Conservation (phyloP, 2,888 invertebrate genomes). For the Drosophila anomalipes region DNA sequence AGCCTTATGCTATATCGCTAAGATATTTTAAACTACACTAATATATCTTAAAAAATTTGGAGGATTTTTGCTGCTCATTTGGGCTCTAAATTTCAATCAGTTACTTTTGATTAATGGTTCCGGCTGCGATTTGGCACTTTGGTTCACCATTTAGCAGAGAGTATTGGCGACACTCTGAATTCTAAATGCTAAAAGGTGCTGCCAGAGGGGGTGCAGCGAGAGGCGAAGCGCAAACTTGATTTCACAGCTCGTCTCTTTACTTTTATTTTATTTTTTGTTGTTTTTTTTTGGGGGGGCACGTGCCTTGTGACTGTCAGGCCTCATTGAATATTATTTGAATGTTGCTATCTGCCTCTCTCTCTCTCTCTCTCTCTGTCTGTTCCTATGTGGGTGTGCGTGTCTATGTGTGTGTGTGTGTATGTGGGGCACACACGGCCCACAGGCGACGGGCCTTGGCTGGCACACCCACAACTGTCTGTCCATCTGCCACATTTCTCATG, state of each 20-base stretch:
- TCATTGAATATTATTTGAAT: slow-evolving; percentile 58
- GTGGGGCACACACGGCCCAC: slow-evolving; percentile 1
- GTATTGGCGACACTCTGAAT: background rate
- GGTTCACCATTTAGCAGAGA: background rate
- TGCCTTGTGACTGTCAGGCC: slow-evolving; percentile 33
- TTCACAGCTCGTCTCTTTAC: slow-evolving; percentile 11
- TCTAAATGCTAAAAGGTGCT: background rate
- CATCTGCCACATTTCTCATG: slow-evolving; percentile 67
- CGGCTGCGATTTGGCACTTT: background rate
- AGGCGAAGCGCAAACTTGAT: background rate
- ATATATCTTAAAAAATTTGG: background rate
- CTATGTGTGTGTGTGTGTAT: background rate
- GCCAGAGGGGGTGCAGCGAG: background rate
- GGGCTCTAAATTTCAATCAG: background rate
- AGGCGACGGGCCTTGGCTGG: background rate
- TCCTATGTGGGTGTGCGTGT: background rate
- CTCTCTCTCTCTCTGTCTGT: background rate
- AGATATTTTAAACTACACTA: background rate
- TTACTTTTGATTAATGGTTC: background rate
- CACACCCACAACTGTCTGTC: slow-evolving; percentile 18
- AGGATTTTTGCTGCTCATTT: background rate
- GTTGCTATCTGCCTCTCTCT: slow-evolving; percentile 11
- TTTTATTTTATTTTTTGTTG: slow-evolving; percentile 12
- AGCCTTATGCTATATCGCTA: background rate
- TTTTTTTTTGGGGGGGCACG: slow-evolving; percentile 15